phyloP scores from a whole-genome alignment of 2,113 vertebrate species.

The Ahaetulla prasina region DNA sequence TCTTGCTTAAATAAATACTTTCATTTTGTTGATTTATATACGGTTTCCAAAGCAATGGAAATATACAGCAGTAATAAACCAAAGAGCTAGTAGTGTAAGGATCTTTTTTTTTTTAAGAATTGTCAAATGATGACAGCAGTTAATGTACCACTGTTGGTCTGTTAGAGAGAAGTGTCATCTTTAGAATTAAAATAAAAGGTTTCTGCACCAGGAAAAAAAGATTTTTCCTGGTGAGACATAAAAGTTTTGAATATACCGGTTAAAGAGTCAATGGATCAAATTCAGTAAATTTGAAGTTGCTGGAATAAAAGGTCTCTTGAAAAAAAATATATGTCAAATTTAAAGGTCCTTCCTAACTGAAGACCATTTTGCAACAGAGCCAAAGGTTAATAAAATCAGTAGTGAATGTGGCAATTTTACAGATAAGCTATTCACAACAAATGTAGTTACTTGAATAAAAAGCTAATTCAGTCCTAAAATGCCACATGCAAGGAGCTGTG shows the following conservation, averaged over 20 bases:
- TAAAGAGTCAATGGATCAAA: slow-evolving; percentile 75
- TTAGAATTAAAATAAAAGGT: slow-evolving; percentile 32
- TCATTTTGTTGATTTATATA: slow-evolving; percentile 35
- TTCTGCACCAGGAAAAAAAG: too few relatives aligned
- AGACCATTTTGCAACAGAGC: slow-evolving; percentile 83
- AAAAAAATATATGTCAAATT: slow-evolving; percentile 80
- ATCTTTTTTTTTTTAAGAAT: slow-evolving; percentile 37
- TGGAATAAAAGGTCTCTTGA: slow-evolving; percentile 74
- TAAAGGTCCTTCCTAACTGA: slow-evolving; percentile 82
- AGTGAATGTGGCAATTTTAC: slow-evolving; percentile 96
- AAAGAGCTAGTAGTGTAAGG: slow-evolving; percentile 19
- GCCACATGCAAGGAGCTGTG: slow-evolving; percentile 83
- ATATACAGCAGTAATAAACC: slow-evolving; percentile 29
- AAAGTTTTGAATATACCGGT: slow-evolving; percentile 72
- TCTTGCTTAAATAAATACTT: slow-evolving; percentile 11
- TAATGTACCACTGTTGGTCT: slow-evolving; percentile 27
- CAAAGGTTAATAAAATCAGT: slow-evolving; percentile 98
- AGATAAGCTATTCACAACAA: slow-evolving; percentile 98
- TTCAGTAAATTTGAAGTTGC: slow-evolving; percentile 73
- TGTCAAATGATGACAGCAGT: slow-evolving; percentile 32
- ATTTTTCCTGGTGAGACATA: slow-evolving; percentile 63
- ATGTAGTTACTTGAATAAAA: slow-evolving; percentile 92
- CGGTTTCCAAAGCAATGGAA: neutral
- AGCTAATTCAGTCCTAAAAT: slow-evolving; percentile 91
- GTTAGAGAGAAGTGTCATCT: neutral